phyloP scores from a whole-genome alignment of 2,797 vertebrate species.

The Sternotherus odoratus region DNA sequence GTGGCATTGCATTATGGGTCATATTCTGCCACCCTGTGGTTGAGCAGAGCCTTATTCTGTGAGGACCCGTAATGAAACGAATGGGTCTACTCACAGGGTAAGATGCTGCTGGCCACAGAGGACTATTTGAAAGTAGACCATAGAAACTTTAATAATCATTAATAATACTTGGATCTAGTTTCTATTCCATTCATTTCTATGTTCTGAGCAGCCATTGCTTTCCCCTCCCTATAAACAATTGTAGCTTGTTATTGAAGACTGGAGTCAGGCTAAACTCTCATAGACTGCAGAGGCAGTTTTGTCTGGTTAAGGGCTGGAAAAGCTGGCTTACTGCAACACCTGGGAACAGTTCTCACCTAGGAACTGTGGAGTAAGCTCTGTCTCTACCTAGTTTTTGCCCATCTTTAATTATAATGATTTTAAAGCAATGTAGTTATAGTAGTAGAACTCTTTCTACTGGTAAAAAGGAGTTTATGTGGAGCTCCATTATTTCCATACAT shows the following conservation, averaged over 20 bases:
- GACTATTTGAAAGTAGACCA: fast-evolving
- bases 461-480: conserved; percentile 60
- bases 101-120: neutral
- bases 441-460: conserved; percentile 12
- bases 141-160: neutral
- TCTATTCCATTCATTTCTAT: neutral
- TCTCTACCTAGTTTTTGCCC: conserved; percentile 47
- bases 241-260: neutral
- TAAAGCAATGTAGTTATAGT: conserved; percentile 2
- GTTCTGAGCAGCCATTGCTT: neutral
- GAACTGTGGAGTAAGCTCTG: conserved; percentile 12
- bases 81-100: neutral
- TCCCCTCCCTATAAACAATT: neutral
- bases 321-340: conserved; percentile 19
- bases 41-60: neutral
- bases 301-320: neutral
- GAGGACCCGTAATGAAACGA: neutral
- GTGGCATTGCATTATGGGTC: neutral
- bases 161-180: neutral
- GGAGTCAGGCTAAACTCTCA: conserved; percentile 19
- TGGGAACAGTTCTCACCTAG: conserved; percentile 57
- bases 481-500: conserved; percentile 52
- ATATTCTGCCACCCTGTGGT: neutral
- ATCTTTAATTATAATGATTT: conserved; percentile 50
- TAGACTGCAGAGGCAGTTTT: neutral